Evolutionary conservation across 2,797 vertebrate genomes (phyloP).

Genomic region (Chaunax sp.): DNA sequence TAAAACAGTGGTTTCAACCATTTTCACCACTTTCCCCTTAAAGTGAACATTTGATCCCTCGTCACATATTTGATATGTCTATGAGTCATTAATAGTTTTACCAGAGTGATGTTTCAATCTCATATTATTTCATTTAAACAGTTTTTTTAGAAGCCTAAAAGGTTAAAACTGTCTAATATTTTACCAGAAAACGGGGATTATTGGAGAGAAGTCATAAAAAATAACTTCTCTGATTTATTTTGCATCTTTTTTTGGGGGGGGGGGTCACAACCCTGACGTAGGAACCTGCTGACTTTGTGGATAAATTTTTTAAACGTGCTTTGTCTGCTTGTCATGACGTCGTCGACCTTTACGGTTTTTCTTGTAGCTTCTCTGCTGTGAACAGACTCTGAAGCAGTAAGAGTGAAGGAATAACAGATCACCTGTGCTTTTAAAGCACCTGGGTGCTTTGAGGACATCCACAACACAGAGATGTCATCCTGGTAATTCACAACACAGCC

Average conservation of each 20-base stretch:
- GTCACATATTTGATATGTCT: no score
- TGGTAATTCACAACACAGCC: constrained; percentile 8
- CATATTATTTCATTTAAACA: background rate
- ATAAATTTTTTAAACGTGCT: background rate
- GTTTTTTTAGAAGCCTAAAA: background rate
- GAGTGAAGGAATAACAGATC: background rate
- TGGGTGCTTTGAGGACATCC: constrained; percentile 12
- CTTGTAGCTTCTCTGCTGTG: constrained; percentile 8
- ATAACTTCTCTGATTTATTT: constrained; percentile 10
- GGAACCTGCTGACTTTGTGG: background rate
- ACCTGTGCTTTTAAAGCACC: background rate
- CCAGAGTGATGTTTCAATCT: background rate
- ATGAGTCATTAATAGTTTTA: background rate
- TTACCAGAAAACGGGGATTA: background rate
- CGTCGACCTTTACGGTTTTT: constrained; percentile 5
- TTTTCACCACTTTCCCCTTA: no score
- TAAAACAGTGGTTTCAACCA: no score
- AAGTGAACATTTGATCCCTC: no score
- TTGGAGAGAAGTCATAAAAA: no score
- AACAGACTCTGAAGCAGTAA: constrained; percentile 12
- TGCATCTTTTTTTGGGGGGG: background rate
- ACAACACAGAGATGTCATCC: background rate
- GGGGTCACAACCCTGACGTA: background rate
- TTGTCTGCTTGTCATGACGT: constrained; percentile 13
- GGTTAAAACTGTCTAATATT: background rate